Evolutionary conservation across 2,888 invertebrate genomes (phyloP).

Genomic region (Drosophila vallismaia): DNA sequence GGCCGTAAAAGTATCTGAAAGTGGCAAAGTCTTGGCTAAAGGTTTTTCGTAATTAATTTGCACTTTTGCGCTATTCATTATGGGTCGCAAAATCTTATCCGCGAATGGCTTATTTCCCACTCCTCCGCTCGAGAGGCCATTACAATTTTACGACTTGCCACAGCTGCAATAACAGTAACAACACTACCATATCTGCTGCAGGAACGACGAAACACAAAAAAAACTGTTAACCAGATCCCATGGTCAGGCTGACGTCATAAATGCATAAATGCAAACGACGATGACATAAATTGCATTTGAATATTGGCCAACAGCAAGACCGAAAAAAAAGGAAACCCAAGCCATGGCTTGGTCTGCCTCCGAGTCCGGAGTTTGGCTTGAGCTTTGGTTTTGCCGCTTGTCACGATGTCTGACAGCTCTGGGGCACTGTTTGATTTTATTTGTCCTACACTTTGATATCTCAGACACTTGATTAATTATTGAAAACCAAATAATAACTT

Average conservation of each 20-base stretch:
- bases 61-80: slow-evolving; percentile 40
- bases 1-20: slow-evolving; percentile 12
- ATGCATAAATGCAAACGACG: slow-evolving; percentile 63
- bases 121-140: slow-evolving; percentile 57
- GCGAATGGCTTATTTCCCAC: slow-evolving; percentile 41
- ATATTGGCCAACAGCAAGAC: slow-evolving; percentile 79
- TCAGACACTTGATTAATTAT: slow-evolving; percentile 1
- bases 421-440: slow-evolving; percentile 63
- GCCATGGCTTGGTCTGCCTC: slow-evolving; percentile 43
- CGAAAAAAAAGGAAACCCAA: slow-evolving; percentile 19
- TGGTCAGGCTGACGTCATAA: slow-evolving; percentile 74
- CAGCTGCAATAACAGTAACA: slow-evolving; percentile 48
- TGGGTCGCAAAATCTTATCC: slow-evolving; percentile 35
- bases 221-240: slow-evolving; percentile 61
- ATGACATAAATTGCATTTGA: slow-evolving; percentile 82
- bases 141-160: slow-evolving; percentile 64
- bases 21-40: slow-evolving; percentile 3
- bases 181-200: slow-evolving; percentile 12
- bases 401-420: slow-evolving; percentile 63
- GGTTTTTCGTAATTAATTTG: slow-evolving; percentile 40
- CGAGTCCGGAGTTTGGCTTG: slow-evolving; percentile 16
- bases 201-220: slow-evolving; percentile 8
- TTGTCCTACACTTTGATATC: slow-evolving; percentile 2
- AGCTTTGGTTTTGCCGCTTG: slow-evolving; percentile 55
- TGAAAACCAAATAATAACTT: no score